Conservation (phyloP, 2,113 vertebrate species). For the Stigmatopora nigra region DNA sequence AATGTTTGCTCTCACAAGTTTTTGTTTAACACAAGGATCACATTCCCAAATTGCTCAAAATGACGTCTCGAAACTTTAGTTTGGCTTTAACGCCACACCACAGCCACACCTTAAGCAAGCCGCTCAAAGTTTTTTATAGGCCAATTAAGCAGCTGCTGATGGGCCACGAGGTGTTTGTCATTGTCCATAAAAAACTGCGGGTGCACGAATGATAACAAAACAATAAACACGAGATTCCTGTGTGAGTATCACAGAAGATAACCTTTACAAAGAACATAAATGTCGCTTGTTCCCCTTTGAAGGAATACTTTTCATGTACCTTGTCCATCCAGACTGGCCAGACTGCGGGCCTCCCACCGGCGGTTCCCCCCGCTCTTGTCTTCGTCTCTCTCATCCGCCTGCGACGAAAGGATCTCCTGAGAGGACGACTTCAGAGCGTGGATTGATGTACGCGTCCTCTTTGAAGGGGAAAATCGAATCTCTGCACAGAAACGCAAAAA, state of each 20-base stretch:
- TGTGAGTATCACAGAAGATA: neutral
- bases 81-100: neutral
- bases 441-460: conserved; percentile 86
- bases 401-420: conserved; percentile 83
- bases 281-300: neutral
- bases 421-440: conserved; percentile 85
- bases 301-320: conserved; percentile 63
- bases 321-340: conserved; percentile 89
- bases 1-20: neutral
- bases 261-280: neutral
- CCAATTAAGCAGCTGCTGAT: neutral
- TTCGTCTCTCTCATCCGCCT: conserved; percentile 76
- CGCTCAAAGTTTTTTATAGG: neutral
- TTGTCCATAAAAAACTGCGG: neutral
- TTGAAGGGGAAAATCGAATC: conserved; percentile 87
- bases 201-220: neutral
- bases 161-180: neutral
- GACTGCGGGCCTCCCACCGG: conserved; percentile 82
- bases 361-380: conserved; percentile 71
- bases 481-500: conserved; percentile 58
- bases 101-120: neutral
- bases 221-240: neutral
- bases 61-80: neutral
- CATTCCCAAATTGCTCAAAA: neutral
- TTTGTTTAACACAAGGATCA: neutral